Conservation (phyloP, 2,113 vertebrate genomes). For the Macaca mulatta region DNA sequence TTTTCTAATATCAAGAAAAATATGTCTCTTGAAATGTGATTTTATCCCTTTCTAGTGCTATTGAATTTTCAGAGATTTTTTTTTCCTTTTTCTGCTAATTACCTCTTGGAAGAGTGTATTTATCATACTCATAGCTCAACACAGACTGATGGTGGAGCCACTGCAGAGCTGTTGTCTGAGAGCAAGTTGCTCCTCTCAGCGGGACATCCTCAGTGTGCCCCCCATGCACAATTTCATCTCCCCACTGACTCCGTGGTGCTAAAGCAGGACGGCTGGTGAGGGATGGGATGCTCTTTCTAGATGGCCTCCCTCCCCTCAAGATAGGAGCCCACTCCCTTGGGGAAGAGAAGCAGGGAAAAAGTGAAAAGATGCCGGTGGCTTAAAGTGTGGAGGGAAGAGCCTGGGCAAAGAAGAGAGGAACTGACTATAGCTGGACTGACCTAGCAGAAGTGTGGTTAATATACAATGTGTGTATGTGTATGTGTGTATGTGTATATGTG, state of each 20-base stretch:
- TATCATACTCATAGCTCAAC: neutral
- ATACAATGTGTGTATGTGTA: neutral
- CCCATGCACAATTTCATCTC: accelerated
- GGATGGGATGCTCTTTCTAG: too few species aligned
- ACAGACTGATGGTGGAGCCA: neutral
- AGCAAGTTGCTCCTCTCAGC: neutral
- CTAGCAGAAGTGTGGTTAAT: neutral
- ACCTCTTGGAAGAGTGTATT: neutral
- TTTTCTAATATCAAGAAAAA: slow-evolving; percentile 22
- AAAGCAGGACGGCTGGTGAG: neutral
- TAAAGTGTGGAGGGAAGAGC: neutral
- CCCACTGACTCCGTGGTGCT: neutral
- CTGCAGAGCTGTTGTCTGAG: neutral
- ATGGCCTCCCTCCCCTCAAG: neutral
- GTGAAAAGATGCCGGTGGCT: neutral
- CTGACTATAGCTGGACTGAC: neutral
- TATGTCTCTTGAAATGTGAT: neutral
- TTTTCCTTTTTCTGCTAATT: neutral
- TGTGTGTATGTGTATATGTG: too few species aligned
- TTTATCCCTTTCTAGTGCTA: neutral
- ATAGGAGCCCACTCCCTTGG: neutral
- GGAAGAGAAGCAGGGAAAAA: neutral
- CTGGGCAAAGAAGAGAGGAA: neutral
- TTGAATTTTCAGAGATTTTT: neutral
- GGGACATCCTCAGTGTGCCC: too few species aligned